Percentiles rank a stretch among this genome's conserved stretches.
Evolutionary conservation across 1,140 invertebrate species (phyloP).

Genomic region (Zaprionus africanus): DNA sequence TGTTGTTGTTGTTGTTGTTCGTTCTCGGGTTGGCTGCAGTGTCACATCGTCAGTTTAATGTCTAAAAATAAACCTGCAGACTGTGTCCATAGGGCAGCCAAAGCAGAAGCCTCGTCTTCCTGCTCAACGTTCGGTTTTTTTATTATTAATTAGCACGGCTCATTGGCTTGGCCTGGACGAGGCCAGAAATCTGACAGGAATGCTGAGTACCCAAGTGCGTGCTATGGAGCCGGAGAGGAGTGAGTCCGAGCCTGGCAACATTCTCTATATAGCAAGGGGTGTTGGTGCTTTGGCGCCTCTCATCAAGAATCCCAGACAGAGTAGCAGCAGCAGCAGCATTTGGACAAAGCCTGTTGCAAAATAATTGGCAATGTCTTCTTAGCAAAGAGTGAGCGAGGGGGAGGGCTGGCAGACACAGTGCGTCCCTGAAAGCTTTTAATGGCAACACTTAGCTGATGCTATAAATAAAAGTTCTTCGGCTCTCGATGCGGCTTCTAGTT

Average conservation of each 20-base stretch:
- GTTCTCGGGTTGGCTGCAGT: conserved; percentile 17
- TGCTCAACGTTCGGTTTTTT: conserved; percentile 56
- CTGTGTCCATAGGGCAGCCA: conserved; percentile 27
- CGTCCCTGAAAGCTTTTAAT: conserved; percentile 61
- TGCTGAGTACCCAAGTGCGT: conserved; percentile 51
- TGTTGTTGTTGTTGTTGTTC: conserved; percentile 24
- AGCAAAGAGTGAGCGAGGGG: conserved; percentile 31
- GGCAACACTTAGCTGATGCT: conserved; percentile 78
- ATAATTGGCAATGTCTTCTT: conserved; percentile 72
- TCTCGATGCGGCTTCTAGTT: conserved; percentile 44
- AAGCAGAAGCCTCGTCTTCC: conserved; percentile 51
- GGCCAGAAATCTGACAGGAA: conserved; percentile 64
- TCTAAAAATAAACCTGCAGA: conserved; percentile 72
- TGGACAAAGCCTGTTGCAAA: conserved; percentile 77
- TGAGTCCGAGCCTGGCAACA: neutral
- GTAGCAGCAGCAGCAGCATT: conserved; percentile 40
- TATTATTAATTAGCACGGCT: conserved; percentile 77
- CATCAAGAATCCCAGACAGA: conserved; percentile 67
- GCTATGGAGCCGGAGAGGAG: conserved; percentile 3
- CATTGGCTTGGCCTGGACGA: conserved; percentile 30
- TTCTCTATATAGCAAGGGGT: conserved; percentile 53
- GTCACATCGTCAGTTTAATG: conserved; percentile 70
- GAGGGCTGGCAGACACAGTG: neutral
- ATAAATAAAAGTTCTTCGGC: conserved; percentile 68
- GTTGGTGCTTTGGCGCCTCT: conserved; percentile 81